Conservation (phyloP, 2,113 vertebrate species). For the Sterna hirundo region DNA sequence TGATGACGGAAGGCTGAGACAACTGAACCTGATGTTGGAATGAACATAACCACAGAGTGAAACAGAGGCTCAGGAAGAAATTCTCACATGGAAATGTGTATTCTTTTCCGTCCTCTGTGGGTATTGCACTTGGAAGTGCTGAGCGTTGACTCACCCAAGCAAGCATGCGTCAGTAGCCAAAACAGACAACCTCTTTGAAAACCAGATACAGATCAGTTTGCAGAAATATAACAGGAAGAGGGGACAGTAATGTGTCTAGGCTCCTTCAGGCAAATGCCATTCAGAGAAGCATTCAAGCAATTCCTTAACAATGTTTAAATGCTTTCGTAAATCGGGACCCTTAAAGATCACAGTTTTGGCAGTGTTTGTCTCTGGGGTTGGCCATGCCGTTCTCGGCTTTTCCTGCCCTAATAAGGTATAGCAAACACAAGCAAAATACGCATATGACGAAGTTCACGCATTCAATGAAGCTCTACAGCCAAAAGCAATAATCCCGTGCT, state of each 20-base stretch:
- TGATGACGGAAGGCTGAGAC: background rate
- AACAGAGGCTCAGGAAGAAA: background rate
- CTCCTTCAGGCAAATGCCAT: background rate
- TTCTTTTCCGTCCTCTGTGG: background rate
- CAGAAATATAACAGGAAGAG: background rate
- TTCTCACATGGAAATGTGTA: background rate
- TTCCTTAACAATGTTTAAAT: background rate
- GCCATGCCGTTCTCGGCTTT: background rate
- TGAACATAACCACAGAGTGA: background rate
- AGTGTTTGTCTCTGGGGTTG: background rate
- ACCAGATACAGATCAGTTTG: background rate
- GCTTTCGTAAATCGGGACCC: rapidly evolving
- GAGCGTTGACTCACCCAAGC: background rate
- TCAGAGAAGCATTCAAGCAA: background rate
- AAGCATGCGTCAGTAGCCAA: background rate
- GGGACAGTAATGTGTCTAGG: background rate
- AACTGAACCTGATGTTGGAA: background rate
- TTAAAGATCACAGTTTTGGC: background rate
- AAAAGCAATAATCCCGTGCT: background rate
- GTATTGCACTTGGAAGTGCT: background rate
- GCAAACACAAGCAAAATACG: background rate
- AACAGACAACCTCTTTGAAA: background rate
- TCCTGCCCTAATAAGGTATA: background rate
- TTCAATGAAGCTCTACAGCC: background rate
- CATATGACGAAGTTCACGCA: background rate